Evolutionary conservation across 2,888 invertebrate genomes (phyloP).

Genomic region (Microplitis manilae): DNA sequence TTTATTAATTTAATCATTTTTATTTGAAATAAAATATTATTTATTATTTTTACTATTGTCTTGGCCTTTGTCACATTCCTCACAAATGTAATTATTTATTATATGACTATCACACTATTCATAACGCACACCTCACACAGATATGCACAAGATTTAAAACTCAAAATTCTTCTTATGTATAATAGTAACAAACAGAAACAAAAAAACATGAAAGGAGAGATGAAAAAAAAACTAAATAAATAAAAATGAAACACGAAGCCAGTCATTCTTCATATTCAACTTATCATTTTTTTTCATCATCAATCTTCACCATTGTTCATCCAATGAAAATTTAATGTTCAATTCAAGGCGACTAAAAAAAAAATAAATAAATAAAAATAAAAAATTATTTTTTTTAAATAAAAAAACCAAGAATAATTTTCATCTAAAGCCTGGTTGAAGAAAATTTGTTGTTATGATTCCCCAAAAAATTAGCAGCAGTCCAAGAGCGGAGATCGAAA

Average conservation of each 20-base stretch:
- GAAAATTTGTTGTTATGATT: conserved; percentile 38
- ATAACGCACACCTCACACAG: conserved; percentile 2
- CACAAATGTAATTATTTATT: not conserved
- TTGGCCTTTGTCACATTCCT: conserved; percentile 27
- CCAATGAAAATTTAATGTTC: not conserved
- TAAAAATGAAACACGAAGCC: not conserved
- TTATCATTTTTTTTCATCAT: not conserved
- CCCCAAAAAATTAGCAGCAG: conserved; percentile 63
- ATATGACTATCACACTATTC: conserved; percentile 18
- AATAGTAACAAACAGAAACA: not conserved
- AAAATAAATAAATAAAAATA: not conserved
- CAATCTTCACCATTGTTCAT: conserved; percentile 7
- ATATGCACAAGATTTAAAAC: not conserved
- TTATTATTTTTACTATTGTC: conserved; percentile 11
- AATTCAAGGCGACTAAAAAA: conserved; percentile 1
- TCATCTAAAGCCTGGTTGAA: conserved; percentile 11
- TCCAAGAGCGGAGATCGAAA: conserved; percentile 70
- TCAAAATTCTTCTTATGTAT: not conserved
- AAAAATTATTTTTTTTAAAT: conserved; percentile 3
- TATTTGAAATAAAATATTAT: not conserved
- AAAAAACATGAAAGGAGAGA: no score
- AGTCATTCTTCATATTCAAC: not conserved
- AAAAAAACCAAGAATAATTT: conserved; percentile 14
- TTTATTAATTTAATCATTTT: conserved; percentile 11
- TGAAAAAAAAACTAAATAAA: not conserved